Percentiles rank a stretch among this genome's conserved stretches.
phyloP scores from a whole-genome alignment of 2,888 invertebrate genomes.

The Fissipunctia ypsillon region DNA sequence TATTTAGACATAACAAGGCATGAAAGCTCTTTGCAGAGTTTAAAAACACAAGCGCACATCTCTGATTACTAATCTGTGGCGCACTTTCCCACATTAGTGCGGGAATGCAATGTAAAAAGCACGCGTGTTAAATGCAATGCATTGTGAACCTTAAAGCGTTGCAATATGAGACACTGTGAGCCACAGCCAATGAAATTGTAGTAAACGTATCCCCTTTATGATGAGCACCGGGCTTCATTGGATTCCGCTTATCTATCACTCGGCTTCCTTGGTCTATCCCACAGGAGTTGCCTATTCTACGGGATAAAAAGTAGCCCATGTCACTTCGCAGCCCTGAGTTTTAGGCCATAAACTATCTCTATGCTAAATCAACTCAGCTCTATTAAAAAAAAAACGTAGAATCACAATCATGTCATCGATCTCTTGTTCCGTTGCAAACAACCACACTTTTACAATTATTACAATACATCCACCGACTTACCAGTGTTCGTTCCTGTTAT shows the following conservation, averaged over 20 bases:
- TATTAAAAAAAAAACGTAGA: background rate
- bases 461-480: constrained; percentile 53
- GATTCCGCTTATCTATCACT: background rate
- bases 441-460: background rate
- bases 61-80: background rate
- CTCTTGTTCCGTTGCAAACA: background rate
- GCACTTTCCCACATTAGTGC: background rate
- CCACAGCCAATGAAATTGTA: background rate
- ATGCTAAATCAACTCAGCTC: background rate
- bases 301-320: background rate
- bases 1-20: background rate
- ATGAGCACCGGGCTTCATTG: background rate
- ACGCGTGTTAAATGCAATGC: background rate
- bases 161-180: background rate
- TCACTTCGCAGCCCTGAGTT: too few species aligned
- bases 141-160: background rate
- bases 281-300: background rate
- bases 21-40: background rate
- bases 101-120: background rate
- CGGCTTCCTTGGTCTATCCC: too few species aligned
- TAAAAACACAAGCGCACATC: background rate
- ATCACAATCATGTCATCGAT: too few species aligned
- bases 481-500: constrained; percentile 70
- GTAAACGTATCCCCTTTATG: background rate
- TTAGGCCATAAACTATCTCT: background rate